Evolutionary conservation across 2,113 vertebrate species (phyloP).

Genomic region (Mus musculus): GRCm39 chr11:105750501-105751000

Average conservation of each 20-base stretch:
- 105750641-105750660: not conserved
- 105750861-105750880: not conserved
- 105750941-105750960: not conserved
- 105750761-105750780: slow-evolving; percentile 3
- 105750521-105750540: not conserved
- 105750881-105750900: slow-evolving; percentile 2
- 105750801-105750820: not conserved
- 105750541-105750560: not conserved
- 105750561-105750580: slow-evolving; percentile 40
- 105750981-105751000: not conserved
- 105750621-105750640: not conserved
- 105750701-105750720: not conserved
- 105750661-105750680: not conserved
- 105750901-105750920: not conserved
- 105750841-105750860: not conserved
- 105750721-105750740: not conserved
- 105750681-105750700: not conserved
- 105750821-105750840: not conserved
- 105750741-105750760: not conserved
- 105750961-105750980: not conserved
- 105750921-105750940: slow-evolving; percentile 39
- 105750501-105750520: not conserved
- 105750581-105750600: not conserved
- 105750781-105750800: not conserved
- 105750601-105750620: slow-evolving; percentile 39